Evolutionary conservation across 2,888 invertebrate species (phyloP), one percentile per base, ranked within the genome.

Genomic region (Ophion ventricosus): DNA sequence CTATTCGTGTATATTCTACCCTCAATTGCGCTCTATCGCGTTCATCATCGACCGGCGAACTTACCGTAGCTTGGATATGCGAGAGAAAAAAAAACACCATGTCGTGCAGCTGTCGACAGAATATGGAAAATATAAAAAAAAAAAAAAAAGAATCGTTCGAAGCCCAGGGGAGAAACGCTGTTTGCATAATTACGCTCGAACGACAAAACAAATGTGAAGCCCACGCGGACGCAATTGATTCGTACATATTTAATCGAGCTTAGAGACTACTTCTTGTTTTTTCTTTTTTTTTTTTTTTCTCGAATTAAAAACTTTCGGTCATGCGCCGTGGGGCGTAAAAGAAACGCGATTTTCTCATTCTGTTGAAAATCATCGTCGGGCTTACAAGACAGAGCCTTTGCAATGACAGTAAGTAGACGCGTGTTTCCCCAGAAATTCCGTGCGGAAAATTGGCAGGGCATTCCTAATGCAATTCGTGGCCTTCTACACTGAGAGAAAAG

Each of bases 181-280:
- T 43, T 23, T 40, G 40, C n/a, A 66, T n/a, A 17, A 49, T 14
- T 66, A 23, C 11, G 35, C 29, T 1, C 20, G 11, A 40, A 5
- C 43, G 5, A 4, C 43, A 40, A 4, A 14, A 29, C 35, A 23
- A 20, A 40, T 40, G 11, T 23, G 43, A 0, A 66, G 43, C 43
- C 23, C 10, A 5, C 23, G 23, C 4, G 17, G 29, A 40, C 20
- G n/a, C 25, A 69, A 69, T 69, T 49, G 23, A 40, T 49, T n/a
- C 67, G 49, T 69, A 26, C 23, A 69, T 69, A 69, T 54, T 69
- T 7, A 23, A 69, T 69, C 2, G 25, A 3, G 25, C 25, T 25
- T 17, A 23, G 20, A 23, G 23, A 57, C 23, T 23, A 23, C n/a
- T n/a, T n/a, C n/a, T n/a, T n/a, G n/a, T n/a, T n/a, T n/a, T n/a